Base-by-base conservation (phyloP, 2,888 invertebrate genomes). In the Ganaspis brasiliensis region DNA sequence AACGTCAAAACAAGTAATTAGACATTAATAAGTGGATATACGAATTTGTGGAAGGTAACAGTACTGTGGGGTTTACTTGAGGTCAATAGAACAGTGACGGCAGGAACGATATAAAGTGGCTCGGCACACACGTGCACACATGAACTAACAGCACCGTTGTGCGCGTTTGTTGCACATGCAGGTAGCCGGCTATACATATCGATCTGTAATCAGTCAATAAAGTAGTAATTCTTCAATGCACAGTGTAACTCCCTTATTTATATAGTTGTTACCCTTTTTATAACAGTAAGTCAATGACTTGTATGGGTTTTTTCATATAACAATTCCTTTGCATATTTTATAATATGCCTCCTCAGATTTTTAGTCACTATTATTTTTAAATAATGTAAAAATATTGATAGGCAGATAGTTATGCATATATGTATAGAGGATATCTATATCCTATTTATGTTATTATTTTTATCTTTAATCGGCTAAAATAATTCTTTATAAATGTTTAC, bases 51-150 rank as follows among this genome's bases (percentile, higher is more conserved):
- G 84, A 87, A 88, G 87, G 85, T 89, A 89, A 88, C 86, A 85
- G 88, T 87, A 87, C 82, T 80, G 86, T 87, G 87, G 86, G 90
- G 91, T 90, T 91, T 90, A 91, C 87, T 89, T 85, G 89, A 87
- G 91, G 91, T 91, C 91, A 90, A 90, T 90, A 90, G 90, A 91
- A 90, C 88, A 90, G 88, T 90, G 89, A 89, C 87, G 87, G 85
- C 85, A 80, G 79, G 74, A 82, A 82, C 81, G 80, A 80, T 80
- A 80, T 79, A 82, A 80, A 77, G 80, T 76, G 75, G 75, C 78
- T 80, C 79, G 73, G 75, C 80, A 74, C 78, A 67, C 76, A 75
- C 79, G 76, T 76, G 78, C 79, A 77, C 74, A 79, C 75, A 77
- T 78, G 76, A 81, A 77, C 77, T 75, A 74, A 76, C 78, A 31